Base-by-base conservation (phyloP, 2,888 invertebrate species). In the Mactromeris polynyma region DNA sequence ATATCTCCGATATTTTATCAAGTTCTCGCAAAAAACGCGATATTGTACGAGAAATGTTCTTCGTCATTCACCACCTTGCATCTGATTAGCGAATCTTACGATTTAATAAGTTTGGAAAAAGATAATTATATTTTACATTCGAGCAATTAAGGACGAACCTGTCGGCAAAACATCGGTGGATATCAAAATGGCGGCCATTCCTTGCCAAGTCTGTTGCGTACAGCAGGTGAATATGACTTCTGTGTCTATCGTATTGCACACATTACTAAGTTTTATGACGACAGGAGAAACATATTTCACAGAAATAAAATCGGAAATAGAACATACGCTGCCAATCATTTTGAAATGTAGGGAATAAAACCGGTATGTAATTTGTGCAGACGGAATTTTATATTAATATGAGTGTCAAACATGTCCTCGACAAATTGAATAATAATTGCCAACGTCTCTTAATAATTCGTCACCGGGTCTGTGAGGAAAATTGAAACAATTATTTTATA, bases 121-220 rank as follows among this genome's bases (percentile, higher is more conserved):
- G 73, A 73, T 73, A 73, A 73, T 73, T 36, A 19, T 73, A 26
- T 73, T 73, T 33, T 73, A 73, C 73, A 73, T 73, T 19, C 33
- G 36, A 33, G 73, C 73, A 73, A 73, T 73, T 73, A 73, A 73
- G 73, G 36, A 33, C 2, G 36, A 73, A 73, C 6, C 33, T 73
- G 36, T 36, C 73, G 33, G 14, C 17, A 73, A 36, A 0, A 73
- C 26, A 33, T 73, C 11, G 17, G 3, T 2, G 19, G 36, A 73
- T 4, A 73, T 73, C 73, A 73, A 73, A 33, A 73, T 26, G 36
- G 17, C 19, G 19, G 36, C 0, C 9, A 14, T 33, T 33, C 36
- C 33, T 33, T 69, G 33, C 11, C 14, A 69, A 33, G 36, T 33
- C 36, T 73, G 36, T 73, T 33, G 14, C 7, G 4, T 73, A 73